Percentiles rank a stretch among this genome's conserved stretches.
phyloP scores from a whole-genome alignment of 2,797 vertebrate species.

The Lemur catta region DNA sequence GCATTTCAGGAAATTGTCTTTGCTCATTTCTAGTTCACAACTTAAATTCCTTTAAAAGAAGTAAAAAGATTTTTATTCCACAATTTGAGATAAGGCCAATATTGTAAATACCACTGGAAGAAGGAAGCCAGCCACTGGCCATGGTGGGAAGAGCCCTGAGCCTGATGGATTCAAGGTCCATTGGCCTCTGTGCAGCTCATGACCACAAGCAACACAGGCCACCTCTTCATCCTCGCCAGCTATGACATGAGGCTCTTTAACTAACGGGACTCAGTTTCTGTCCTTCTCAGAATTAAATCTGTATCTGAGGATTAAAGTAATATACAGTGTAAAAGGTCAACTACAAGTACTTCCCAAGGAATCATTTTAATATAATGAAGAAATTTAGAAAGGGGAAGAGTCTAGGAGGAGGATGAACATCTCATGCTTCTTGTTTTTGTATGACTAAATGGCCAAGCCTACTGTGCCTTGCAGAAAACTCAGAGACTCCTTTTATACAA shows the following conservation, averaged over 20 bases:
- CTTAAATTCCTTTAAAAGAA: neutral
- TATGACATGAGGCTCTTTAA: neutral
- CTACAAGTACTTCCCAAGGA: neutral
- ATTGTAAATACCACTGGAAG: neutral
- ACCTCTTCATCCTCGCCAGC: neutral
- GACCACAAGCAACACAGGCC: neutral
- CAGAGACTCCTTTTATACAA: neutral
- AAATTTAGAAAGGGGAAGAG: neutral
- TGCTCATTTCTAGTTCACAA: neutral
- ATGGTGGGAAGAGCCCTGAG: neutral
- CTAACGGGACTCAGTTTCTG: neutral
- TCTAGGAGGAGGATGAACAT: neutral
- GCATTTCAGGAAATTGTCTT: conserved; percentile 14
- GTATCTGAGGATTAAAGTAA: neutral
- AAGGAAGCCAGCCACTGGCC: neutral
- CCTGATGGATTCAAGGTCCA: fast-evolving
- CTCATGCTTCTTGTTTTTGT: neutral
- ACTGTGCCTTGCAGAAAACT: neutral
- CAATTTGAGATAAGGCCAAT: neutral
- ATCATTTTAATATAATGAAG: neutral
- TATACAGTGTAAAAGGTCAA: neutral
- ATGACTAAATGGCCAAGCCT: neutral
- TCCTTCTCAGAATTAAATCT: neutral
- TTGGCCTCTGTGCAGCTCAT: neutral
- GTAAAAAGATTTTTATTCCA: neutral